Base-by-base conservation (phyloP, 2,797 vertebrate genomes). In the Peromyscus nudipes region DNA sequence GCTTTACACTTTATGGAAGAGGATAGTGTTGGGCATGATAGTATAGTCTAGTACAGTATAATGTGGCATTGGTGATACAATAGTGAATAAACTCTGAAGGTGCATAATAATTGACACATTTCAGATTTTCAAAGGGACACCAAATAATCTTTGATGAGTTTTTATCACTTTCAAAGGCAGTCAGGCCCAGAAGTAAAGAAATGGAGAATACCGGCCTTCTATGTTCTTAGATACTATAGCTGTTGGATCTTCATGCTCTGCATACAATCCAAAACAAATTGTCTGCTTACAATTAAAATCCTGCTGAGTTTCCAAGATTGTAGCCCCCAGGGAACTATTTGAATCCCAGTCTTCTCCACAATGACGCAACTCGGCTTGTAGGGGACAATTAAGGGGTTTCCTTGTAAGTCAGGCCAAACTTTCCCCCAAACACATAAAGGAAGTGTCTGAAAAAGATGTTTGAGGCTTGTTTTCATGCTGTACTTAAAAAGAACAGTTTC, bases 281-380 rank as follows among this genome's bases (percentile, higher is more conserved):
- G 97, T 98, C 98, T 98, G 98, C 97, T 98, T 98, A 96, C 91
- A 98, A 98, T 98, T 98, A 98, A 98, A 98, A 98, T 97, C 94
- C 23, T 98, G 98, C 95, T 97, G 88, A 92, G 93, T 96, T 97
- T 98, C 98, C 98, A 98, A 98, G 97, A 97, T 98, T 91, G 79
- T 75, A 93, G 98, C 92, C 98, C 98, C 98, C 92, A 97, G 98
- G 97, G 98, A 98, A 82, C 89, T 98, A 95, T 97, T 98, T 98
- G 98, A 98, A 97, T 97, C 97, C 96, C 89, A 94, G 96, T 98
- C 97, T 98, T 98, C 97, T 98, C 98, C 98, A 98, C 98, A 98
- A 94, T 98, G 98, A 98, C 94, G 97, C 97, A 98, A 97, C 96
- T 98, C 96, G 97, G 80, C 96, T 98, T 98, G 97, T 97, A 98